These are phyloP conservation scores for Holcopasites calliopsidis DNA, from an alignment of 1,140 invertebrate species.

Conservation along the genomic window DNA sequence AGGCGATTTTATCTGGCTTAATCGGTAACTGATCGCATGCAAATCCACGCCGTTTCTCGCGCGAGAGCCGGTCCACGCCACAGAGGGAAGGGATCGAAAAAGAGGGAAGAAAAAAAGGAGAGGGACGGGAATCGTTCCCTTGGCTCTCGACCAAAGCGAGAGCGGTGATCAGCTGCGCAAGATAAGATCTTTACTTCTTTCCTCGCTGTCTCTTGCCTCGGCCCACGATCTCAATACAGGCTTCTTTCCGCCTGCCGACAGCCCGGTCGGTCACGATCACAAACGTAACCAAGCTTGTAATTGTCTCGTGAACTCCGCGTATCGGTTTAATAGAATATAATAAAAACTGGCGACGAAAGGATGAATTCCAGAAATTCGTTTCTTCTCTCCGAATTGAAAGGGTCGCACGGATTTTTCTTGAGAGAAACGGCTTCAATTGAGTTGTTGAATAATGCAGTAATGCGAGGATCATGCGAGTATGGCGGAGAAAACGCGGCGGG, in stretches of 20 bases:
- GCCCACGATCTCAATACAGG: slow-evolving; percentile 55
- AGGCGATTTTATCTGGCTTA: slow-evolving; percentile 61
- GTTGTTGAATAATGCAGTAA: not conserved
- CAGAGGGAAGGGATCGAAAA: not conserved
- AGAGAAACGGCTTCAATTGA: not conserved
- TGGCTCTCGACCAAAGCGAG: slow-evolving; percentile 41
- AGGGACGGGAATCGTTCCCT: slow-evolving; percentile 15
- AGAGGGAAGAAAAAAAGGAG: not conserved
- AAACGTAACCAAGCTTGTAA: slow-evolving; percentile 40
- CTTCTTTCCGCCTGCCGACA: slow-evolving; percentile 30
- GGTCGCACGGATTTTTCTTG: too few species aligned
- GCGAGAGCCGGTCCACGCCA: slow-evolving; percentile 25
- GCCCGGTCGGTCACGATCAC: slow-evolving; percentile 44
- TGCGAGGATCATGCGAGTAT: not conserved
- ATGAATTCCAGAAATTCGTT: slow-evolving; percentile 21
- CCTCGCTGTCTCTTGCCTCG: slow-evolving; percentile 41
- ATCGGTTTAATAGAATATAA: slow-evolving; percentile 48
- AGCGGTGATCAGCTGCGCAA: slow-evolving; percentile 49
- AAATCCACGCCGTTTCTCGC: slow-evolving; percentile 52
- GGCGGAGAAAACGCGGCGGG: too few species aligned
- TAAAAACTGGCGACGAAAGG: slow-evolving; percentile 8
- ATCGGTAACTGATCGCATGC: slow-evolving; percentile 69
- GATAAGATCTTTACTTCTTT: slow-evolving; percentile 64
- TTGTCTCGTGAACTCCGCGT: slow-evolving; percentile 47
- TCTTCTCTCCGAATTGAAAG: not conserved